A percentile compares a stretch with the other conserved stretches of the same genome.
These are phyloP conservation scores for Tympanoctomys barrerae DNA, from an alignment of 2,797 vertebrate genomes.

Conservation along the genomic window DNA sequence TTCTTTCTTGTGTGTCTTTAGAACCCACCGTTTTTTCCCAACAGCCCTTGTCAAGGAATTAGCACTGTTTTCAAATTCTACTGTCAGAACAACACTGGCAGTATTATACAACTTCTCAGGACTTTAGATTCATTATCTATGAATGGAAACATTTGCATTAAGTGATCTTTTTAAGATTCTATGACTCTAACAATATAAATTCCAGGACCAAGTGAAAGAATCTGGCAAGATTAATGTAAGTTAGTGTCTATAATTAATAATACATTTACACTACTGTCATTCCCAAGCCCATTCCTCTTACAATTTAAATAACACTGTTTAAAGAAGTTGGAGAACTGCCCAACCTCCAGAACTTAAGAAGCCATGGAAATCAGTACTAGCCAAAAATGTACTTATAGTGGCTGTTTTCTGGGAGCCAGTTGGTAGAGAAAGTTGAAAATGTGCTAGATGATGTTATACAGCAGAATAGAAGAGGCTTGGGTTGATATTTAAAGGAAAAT, in stretches of 20 bases:
- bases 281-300: neutral
- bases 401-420: neutral
- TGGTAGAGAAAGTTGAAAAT: slow-evolving; percentile 36
- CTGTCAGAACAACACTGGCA: neutral
- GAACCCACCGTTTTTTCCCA: neutral
- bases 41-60: neutral
- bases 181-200: slow-evolving; percentile 4
- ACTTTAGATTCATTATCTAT: neutral
- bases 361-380: slow-evolving; percentile 55
- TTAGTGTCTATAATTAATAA: neutral
- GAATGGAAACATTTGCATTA: neutral
- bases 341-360: slow-evolving; percentile 39
- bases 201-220: neutral
- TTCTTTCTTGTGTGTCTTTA: neutral
- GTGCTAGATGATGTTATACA: slow-evolving; percentile 27
- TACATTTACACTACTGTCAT: neutral
- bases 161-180: neutral
- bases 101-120: neutral
- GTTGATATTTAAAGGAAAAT: slow-evolving; percentile 40
- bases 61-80: neutral
- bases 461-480: slow-evolving; percentile 14
- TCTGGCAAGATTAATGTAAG: neutral
- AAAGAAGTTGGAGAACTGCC: slow-evolving; percentile 61
- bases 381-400: slow-evolving; percentile 51
- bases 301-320: slow-evolving; percentile 48